Conservation (phyloP, 2,888 invertebrate species). For the Apamea sordens region DNA sequence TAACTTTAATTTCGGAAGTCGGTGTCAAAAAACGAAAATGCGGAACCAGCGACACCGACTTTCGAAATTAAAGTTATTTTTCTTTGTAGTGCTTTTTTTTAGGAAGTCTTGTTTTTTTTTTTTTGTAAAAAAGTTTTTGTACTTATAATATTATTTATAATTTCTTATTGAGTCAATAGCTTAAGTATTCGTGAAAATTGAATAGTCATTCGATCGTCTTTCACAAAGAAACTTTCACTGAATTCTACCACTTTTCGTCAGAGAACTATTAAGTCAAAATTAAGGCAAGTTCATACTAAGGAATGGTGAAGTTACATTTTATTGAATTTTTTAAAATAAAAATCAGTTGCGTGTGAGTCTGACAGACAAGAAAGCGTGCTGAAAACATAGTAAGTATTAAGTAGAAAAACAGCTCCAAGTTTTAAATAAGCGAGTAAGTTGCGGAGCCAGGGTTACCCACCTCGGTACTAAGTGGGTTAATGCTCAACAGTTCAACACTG, state of each 20-base stretch:
- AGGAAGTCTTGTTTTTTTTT: too few relatives aligned
- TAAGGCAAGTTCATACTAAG: background rate
- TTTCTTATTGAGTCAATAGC: too few relatives aligned
- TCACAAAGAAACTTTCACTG: background rate
- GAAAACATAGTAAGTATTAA: conserved; percentile 4
- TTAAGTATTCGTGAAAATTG: background rate
- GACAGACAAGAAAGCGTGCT: background rate
- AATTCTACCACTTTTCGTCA: background rate
- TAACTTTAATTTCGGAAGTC: too few relatives aligned
- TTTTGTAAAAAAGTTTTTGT: too few relatives aligned
- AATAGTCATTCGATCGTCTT: background rate
- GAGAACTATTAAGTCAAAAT: background rate
- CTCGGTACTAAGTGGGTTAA: conserved; percentile 31
- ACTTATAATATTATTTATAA: too few relatives aligned
- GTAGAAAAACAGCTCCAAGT: conserved; percentile 1
- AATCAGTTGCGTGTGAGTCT: conserved; percentile 4
- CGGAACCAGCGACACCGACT: too few relatives aligned
- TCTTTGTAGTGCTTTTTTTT: too few relatives aligned
- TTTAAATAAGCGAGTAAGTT: conserved; percentile 17
- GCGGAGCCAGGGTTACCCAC: background rate
- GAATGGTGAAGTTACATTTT: background rate
- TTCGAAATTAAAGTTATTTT: too few relatives aligned
- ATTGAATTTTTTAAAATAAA: too few relatives aligned
- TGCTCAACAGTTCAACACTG: conserved; percentile 3
- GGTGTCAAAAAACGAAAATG: too few relatives aligned